phyloP scores from a whole-genome alignment of 2,888 invertebrate species.

The Amphipyra berbera region DNA sequence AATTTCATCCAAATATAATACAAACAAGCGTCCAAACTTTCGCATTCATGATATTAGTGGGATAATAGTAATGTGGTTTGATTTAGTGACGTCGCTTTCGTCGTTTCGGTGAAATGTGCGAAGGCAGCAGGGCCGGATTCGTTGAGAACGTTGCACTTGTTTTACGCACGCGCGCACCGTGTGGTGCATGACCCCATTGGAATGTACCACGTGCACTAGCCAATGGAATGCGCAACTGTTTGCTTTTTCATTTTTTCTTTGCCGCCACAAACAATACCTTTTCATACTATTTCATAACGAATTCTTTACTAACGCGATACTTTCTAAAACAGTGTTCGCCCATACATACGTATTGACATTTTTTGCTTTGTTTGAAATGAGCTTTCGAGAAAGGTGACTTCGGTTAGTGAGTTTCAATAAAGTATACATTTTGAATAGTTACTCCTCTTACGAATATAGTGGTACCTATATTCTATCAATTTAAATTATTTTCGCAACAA shows the following conservation, averaged over 20 bases:
- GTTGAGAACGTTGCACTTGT: constrained; percentile 81
- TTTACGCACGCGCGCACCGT: constrained; percentile 83
- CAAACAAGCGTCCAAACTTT: no score
- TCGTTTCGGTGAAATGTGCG: constrained; percentile 60
- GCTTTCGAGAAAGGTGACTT: constrained; percentile 61
- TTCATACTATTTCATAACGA: constrained; percentile 86
- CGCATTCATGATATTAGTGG: constrained; percentile 11
- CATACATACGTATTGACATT: constrained; percentile 69
- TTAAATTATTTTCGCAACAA: constrained; percentile 43
- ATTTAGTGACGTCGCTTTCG: constrained; percentile 29
- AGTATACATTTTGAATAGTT: constrained; percentile 44
- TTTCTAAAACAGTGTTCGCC: constrained; percentile 78
- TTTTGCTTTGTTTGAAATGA: constrained; percentile 69
- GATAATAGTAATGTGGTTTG: no score
- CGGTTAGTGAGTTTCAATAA: constrained; percentile 48
- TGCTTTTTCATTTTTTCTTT: constrained; percentile 85
- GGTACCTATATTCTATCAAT: constrained; percentile 33
- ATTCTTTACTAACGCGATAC: constrained; percentile 80
- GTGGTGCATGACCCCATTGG: constrained; percentile 88
- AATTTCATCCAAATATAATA: no score
- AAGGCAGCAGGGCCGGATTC: constrained; percentile 62
- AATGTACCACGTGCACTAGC: constrained; percentile 89
- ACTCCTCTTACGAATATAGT: constrained; percentile 14
- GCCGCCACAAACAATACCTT: constrained; percentile 86
- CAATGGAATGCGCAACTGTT: constrained; percentile 89